Evolutionary conservation across 2,888 invertebrate genomes (phyloP).

Genomic region (Gortyna flavago): DNA sequence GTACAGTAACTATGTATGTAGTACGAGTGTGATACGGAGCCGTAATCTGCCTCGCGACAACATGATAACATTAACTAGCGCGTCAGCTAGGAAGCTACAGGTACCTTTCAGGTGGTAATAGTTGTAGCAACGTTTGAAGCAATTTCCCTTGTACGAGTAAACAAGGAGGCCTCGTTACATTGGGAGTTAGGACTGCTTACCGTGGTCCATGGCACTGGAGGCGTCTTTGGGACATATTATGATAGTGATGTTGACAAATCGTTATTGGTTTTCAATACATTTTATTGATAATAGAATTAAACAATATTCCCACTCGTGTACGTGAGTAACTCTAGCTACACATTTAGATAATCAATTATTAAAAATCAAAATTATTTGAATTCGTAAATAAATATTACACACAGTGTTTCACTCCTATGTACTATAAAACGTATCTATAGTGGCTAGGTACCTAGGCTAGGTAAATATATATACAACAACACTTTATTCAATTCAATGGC

Average conservation of each 20-base stretch:
- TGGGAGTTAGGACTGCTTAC: not conserved
- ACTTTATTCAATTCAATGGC: slow-evolving; percentile 79
- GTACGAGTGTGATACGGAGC: slow-evolving; percentile 25
- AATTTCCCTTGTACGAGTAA: not conserved
- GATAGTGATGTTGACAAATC: slow-evolving; percentile 45
- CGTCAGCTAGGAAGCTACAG: slow-evolving; percentile 3
- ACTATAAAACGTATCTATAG: slow-evolving; percentile 71
- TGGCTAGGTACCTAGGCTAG: slow-evolving; percentile 71
- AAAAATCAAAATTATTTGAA: slow-evolving; percentile 80
- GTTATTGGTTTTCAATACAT: slow-evolving; percentile 67
- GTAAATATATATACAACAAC: slow-evolving; percentile 74
- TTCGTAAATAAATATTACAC: slow-evolving; percentile 78
- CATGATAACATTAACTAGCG: slow-evolving; percentile 33
- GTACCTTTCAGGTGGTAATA: not conserved
- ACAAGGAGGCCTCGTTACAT: not conserved
- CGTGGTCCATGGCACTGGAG: too few species aligned
- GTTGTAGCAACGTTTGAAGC: not conserved
- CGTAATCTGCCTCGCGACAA: slow-evolving; percentile 44
- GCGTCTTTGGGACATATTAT: not conserved
- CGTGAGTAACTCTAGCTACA: slow-evolving; percentile 81
- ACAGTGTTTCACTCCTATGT: slow-evolving; percentile 71
- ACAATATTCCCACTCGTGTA: slow-evolving; percentile 85
- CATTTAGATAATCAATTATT: slow-evolving; percentile 85
- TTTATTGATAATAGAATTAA: slow-evolving; percentile 84
- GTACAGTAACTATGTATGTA: not conserved